These are phyloP conservation scores for Mormoops blainvillei DNA, from an alignment of 2,113 vertebrate genomes.

Conservation along the genomic window DNA sequence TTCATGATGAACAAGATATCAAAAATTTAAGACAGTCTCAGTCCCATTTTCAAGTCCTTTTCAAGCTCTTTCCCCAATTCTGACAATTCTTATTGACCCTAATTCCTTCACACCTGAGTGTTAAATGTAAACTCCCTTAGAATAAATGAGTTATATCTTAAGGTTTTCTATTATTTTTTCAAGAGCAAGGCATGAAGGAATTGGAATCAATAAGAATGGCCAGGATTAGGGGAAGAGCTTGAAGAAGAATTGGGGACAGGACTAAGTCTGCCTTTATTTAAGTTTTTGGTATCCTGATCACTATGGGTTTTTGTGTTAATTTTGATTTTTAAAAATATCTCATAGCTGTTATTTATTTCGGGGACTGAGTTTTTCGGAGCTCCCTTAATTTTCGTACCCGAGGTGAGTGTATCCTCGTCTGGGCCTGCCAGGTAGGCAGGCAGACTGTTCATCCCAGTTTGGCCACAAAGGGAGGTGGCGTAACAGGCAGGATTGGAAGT, in stretches of 20 bases:
- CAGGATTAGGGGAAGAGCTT: not conserved
- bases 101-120: not conserved
- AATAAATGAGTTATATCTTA: not conserved
- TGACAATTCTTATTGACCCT: not conserved
- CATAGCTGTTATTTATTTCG: not conserved
- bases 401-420: not conserved
- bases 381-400: not conserved
- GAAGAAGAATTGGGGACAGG: not conserved
- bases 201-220: not conserved
- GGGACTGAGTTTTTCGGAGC: not conserved
- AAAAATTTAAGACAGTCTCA: not conserved
- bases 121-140: not conserved
- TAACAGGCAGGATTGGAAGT: fast-evolving
- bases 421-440: not conserved
- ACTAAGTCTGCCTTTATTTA: not conserved
- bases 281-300: not conserved
- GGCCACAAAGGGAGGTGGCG: not conserved
- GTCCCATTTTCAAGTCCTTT: not conserved
- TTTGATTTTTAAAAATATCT: not conserved
- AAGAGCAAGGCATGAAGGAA: not conserved
- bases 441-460: not conserved
- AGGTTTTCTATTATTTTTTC: not conserved
- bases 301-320: not conserved
- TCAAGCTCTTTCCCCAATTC: not conserved
- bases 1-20: not conserved